Conservation (phyloP, 2,113 vertebrate species). For the Delphinapterus leucas region DNA sequence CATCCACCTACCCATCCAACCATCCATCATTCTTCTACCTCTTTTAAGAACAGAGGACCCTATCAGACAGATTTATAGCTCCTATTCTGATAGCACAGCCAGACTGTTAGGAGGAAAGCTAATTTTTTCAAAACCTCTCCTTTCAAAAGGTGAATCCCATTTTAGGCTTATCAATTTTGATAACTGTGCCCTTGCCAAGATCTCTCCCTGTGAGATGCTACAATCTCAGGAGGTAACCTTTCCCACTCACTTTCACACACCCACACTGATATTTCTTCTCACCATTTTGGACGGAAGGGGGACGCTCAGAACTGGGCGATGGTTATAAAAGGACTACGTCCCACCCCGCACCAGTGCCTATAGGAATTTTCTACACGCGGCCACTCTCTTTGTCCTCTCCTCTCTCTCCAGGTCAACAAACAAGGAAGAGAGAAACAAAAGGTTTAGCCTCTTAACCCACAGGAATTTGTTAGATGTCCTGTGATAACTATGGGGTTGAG, state of each 20-base stretch:
- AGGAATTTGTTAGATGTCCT: not conserved
- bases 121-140: constrained; percentile 14
- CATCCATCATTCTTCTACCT: not conserved
- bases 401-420: not conserved
- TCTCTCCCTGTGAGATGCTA: not conserved
- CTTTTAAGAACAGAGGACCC: constrained; percentile 33
- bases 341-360: fast-evolving
- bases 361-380: fast-evolving
- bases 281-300: not conserved
- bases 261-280: not conserved
- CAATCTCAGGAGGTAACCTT: not conserved
- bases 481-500: not conserved
- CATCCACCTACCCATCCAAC: not conserved
- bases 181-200: not conserved
- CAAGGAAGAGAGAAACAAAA: not conserved
- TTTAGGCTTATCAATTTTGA: constrained; percentile 25
- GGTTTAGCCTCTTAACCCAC: not conserved
- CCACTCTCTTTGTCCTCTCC: too few relatives aligned
- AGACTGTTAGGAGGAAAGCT: constrained; percentile 38
- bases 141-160: constrained; percentile 42
- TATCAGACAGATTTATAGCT: constrained; percentile 49
- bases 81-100: not conserved
- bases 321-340: not conserved
- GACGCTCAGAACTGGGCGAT: not conserved
- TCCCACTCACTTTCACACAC: not conserved